phyloP scores from a whole-genome alignment of 2,113 vertebrate species.

The Mixornis gularis region DNA sequence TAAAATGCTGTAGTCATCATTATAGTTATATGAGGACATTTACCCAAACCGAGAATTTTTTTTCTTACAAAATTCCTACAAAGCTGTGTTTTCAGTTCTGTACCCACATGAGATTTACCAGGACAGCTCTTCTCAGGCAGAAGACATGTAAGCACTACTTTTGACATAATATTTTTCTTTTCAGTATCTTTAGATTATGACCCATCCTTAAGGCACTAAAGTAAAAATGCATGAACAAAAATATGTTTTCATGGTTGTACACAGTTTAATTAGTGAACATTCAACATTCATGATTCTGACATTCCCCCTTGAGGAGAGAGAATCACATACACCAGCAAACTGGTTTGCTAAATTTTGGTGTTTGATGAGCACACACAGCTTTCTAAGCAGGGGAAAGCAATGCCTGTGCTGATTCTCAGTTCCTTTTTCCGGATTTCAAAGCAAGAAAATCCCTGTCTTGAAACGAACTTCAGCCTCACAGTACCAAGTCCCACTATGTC shows the following conservation, averaged over 20 bases:
- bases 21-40: not conserved
- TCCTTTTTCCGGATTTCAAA: not conserved
- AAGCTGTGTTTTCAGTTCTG: not conserved
- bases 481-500: not conserved
- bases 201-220: not conserved
- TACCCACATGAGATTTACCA: not conserved
- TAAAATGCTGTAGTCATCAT: not conserved
- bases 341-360: not conserved
- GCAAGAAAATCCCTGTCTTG: not conserved
- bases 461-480: not conserved
- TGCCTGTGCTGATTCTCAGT: not conserved
- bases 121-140: not conserved
- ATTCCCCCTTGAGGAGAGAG: not conserved
- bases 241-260: not conserved
- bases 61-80: not conserved
- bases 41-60: not conserved
- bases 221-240: not conserved
- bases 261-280: not conserved
- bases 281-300: not conserved
- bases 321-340: not conserved
- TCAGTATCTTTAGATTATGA: not conserved
- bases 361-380: not conserved
- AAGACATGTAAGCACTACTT: not conserved
- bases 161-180: not conserved
- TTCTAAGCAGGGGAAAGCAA: not conserved